A percentile compares a stretch with the other conserved stretches of the same genome.
phyloP scores from a whole-genome alignment of 64 coral and sea anemone species.

The Stichodactyla helianthus region DNA sequence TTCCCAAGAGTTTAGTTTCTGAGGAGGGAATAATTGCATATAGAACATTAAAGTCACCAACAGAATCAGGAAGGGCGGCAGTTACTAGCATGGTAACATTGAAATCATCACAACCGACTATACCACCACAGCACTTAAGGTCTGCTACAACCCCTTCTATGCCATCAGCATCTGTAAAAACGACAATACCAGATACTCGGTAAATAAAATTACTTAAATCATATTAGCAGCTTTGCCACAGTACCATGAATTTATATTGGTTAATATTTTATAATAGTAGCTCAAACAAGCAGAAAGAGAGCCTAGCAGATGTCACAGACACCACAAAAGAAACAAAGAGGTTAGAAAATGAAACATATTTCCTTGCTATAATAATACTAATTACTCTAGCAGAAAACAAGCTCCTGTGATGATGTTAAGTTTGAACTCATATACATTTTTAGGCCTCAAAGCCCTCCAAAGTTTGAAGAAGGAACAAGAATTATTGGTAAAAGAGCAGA shows the following conservation, averaged over 20 bases:
- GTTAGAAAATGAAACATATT: too few species aligned
- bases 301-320: background rate
- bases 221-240: background rate
- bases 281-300: background rate
- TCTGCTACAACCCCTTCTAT: background rate
- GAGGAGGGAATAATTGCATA: constrained; percentile 15
- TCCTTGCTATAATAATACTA: too few species aligned
- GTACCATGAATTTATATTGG: background rate
- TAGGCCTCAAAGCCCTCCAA: constrained; percentile 27
- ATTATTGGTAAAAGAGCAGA: constrained; percentile 75
- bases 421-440: background rate
- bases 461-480: constrained; percentile 74
- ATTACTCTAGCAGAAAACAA: too few species aligned
- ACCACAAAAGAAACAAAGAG: background rate
- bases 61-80: constrained; percentile 3
- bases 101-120: constrained; percentile 33
- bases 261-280: background rate
- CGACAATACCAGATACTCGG: background rate
- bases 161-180: constrained; percentile 9
- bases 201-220: background rate
- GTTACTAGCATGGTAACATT: constrained; percentile 22
- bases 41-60: constrained; percentile 39
- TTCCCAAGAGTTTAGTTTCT: background rate
- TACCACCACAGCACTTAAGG: constrained; percentile 41
- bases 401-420: too few species aligned